Conservation (phyloP, 2,888 invertebrate genomes). For the Pristionchus japonicus region DNA sequence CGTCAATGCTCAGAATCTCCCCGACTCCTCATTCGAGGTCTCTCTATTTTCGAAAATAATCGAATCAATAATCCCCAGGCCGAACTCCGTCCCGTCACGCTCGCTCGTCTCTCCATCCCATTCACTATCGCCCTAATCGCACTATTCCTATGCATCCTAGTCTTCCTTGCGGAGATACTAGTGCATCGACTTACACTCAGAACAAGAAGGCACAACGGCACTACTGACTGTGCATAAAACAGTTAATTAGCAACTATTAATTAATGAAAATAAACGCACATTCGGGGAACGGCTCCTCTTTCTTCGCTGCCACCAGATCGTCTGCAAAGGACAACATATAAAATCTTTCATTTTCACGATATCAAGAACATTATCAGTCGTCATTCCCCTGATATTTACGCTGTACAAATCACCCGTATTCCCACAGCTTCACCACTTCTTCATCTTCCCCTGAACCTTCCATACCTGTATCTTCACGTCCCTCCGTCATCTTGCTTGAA, state of each 20-base stretch:
- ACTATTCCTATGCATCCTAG: background rate
- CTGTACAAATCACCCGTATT: no score
- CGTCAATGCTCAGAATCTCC: background rate
- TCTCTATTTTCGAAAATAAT: background rate
- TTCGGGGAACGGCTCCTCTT: background rate
- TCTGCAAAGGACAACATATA: no score
- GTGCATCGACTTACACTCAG: no score
- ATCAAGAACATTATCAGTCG: background rate
- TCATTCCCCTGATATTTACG: no score
- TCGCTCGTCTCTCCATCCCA: slow-evolving; percentile 22
- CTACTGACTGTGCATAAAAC: no score
- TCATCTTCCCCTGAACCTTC: background rate
- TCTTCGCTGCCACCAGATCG: background rate
- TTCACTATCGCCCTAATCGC: background rate
- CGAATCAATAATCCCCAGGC: background rate
- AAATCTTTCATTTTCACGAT: no score
- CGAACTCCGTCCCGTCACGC: background rate
- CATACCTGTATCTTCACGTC: background rate
- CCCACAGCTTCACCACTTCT: no score
- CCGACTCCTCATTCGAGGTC: background rate
- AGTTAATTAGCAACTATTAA: no score
- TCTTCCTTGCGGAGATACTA: background rate
- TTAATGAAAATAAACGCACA: background rate
- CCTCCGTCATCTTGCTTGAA: background rate
- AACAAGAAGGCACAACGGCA: no score